Base-by-base conservation (phyloP, 1,140 invertebrate species). In the Phymorhynchus buccinoides region DNA sequence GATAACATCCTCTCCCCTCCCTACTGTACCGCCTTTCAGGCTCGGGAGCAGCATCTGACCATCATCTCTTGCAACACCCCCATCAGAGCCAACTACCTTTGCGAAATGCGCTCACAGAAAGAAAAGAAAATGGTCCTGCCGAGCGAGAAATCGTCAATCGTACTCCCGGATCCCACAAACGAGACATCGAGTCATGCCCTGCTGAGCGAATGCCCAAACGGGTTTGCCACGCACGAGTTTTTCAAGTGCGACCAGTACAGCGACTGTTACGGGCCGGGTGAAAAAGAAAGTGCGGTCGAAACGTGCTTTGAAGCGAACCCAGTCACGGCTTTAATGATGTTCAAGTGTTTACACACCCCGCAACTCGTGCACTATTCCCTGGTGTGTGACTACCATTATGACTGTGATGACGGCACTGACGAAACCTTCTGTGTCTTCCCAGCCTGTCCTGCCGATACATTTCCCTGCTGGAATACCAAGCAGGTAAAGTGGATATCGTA, bases 361-460 rank as follows among this genome's bases (percentile, higher is more conserved):
- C 12, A 73, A 73, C 71, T 73, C 71, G 71, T 73, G n/a, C 71
- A 35, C 12, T 73, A 37, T 27, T 35, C 71, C 37, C 37, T 73
- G 9, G 71, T 73, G 71, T 73, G 71, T 73, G 71, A 73, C 71
- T 73, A 16, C 32, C 30, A 39, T 12, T 1, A n/a, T 73, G 71
- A 73, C 71, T 73, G 71, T 22, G 32, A 73, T 9, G 71, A 73
- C 30, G 32, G 22, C 30, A 73, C 30, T 35, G 71, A 73, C n/a
- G 71, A 73, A 27, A 35, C 0, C 37, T 73, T 73, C 37, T 73
- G 71, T 39, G 71, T 73, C 37, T 39, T 37, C 71, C 12, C 32
- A 73, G 30, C 7, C 12, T 73, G 71, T 3, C 56, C 56, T 4
- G 32, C 6, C 12, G 37, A 39, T 18, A 6, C 14, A 9, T 73